Percentiles rank a stretch among this genome's conserved stretches.
These are phyloP conservation scores for Rousettus madagascariensis DNA, from an alignment of 2,797 vertebrate species.

Conservation along the genomic window DNA sequence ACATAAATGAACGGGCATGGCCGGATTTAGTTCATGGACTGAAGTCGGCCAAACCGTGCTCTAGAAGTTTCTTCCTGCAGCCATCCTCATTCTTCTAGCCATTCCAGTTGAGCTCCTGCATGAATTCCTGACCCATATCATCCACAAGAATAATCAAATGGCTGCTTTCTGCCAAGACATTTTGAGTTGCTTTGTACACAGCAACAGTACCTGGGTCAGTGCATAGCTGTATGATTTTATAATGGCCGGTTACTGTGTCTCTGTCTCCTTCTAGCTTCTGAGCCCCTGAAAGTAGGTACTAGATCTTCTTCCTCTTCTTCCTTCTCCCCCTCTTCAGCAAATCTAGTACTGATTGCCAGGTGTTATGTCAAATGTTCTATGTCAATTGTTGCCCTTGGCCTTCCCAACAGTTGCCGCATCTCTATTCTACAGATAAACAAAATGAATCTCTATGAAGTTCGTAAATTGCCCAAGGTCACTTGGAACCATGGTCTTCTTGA, in stretches of 20 bases:
- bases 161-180: not conserved
- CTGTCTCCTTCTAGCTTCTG: not conserved
- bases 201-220: not conserved
- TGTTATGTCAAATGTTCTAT: not conserved
- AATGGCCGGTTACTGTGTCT: not conserved
- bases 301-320: not conserved
- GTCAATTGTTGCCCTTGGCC: not conserved
- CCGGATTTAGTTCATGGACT: not conserved
- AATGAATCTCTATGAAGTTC: not conserved
- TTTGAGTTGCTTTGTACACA: not conserved
- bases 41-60: not conserved
- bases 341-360: not conserved
- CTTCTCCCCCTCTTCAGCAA: not conserved
- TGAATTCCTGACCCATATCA: not conserved
- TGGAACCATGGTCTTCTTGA: not conserved
- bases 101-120: not conserved
- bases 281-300: not conserved
- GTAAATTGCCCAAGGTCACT: not conserved
- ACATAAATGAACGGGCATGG: not conserved
- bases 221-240: not conserved
- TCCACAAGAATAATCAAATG: not conserved
- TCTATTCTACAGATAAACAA: not conserved
- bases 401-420: not conserved
- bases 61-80: not conserved
- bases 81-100: not conserved